phyloP scores from a whole-genome alignment of 2,888 invertebrate species.

The Nezara viridula region DNA sequence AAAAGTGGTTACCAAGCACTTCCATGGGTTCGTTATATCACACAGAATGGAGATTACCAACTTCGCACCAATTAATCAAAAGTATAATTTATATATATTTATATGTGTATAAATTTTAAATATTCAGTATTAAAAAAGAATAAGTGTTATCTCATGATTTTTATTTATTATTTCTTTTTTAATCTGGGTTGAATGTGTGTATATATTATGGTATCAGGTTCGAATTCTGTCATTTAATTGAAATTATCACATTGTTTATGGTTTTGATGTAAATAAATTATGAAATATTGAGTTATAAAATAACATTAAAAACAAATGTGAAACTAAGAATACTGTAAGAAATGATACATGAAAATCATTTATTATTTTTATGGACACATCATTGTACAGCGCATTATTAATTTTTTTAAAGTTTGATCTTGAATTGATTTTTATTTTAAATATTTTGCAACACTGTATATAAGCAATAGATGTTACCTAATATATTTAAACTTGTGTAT shows the following conservation, averaged over 20 bases:
- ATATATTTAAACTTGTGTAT: background rate
- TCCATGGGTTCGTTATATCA: conserved; percentile 80
- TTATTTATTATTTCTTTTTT: conserved; percentile 35
- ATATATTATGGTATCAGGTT: conserved; percentile 13
- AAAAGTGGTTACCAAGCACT: conserved; percentile 80
- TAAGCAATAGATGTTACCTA: background rate
- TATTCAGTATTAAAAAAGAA: conserved; percentile 57
- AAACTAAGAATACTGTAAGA: background rate
- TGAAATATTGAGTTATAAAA: background rate
- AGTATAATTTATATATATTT: conserved; percentile 32
- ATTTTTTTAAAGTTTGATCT: background rate
- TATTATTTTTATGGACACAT: conserved; percentile 7
- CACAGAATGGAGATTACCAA: conserved; percentile 81
- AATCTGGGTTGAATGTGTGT: background rate
- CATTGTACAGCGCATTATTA: background rate
- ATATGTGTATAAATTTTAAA: conserved; percentile 43
- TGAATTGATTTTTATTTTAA: background rate
- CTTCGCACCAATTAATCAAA: conserved; percentile 71
- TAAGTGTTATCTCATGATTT: conserved; percentile 46
- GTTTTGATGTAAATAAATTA: conserved; percentile 3
- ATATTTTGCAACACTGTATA: background rate
- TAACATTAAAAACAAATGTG: background rate
- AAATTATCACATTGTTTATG: background rate
- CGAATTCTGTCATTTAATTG: background rate
- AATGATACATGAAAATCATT: background rate